Evolutionary conservation across 2,797 vertebrate genomes (phyloP).

Genomic region (Tympanoctomys barrerae): DNA sequence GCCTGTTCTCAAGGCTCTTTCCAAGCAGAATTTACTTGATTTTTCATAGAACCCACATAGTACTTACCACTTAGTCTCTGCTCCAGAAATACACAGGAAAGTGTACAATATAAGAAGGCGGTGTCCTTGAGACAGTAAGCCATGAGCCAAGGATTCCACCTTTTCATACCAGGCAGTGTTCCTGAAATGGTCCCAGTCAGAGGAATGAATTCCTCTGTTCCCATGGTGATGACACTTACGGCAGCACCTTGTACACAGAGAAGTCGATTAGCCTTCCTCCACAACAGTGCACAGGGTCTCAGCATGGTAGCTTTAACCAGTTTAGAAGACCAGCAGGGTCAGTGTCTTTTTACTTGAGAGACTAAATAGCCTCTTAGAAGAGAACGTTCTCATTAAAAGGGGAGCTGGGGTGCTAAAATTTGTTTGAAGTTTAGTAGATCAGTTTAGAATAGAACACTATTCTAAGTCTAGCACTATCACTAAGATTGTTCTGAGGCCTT

Average conservation of each 20-base stretch:
- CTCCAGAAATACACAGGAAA: background rate
- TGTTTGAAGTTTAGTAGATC: background rate
- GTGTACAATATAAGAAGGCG: background rate
- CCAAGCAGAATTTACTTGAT: background rate
- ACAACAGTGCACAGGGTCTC: background rate
- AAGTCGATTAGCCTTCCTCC: background rate
- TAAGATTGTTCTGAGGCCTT: background rate
- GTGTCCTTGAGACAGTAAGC: background rate
- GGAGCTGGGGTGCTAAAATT: background rate
- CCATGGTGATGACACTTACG: background rate
- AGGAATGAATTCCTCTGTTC: background rate
- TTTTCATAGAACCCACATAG: background rate
- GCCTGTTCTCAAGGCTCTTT: background rate
- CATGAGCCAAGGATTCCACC: background rate
- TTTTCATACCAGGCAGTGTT: background rate
- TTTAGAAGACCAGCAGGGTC: background rate
- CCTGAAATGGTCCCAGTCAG: background rate
- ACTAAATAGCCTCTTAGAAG: background rate
- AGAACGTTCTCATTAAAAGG: background rate
- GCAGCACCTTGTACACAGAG: background rate
- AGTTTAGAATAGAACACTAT: constrained; percentile 44
- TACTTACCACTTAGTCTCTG: background rate
- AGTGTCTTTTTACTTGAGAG: background rate
- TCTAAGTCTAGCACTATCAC: constrained; percentile 29
- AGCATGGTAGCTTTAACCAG: background rate